Evolutionary conservation across 2,113 vertebrate genomes (phyloP).

Genomic region (Percina caprodes): DNA sequence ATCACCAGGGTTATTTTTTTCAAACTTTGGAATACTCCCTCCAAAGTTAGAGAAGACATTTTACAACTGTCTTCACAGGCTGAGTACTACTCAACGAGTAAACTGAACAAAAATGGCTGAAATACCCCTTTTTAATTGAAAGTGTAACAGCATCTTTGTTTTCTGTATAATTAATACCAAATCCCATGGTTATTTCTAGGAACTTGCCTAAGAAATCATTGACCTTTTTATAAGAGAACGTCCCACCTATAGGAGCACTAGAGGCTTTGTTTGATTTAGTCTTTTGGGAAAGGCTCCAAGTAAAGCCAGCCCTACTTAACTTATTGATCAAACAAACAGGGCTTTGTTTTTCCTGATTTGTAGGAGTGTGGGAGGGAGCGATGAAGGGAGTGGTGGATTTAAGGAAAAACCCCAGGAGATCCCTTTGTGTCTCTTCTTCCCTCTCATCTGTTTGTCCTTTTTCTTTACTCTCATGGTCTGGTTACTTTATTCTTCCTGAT

Average conservation of each 20-base stretch:
- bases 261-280: constrained; percentile 16
- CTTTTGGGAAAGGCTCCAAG: constrained; percentile 46
- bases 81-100: not conserved
- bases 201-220: not conserved
- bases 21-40: not conserved
- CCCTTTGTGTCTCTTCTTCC: constrained; percentile 10
- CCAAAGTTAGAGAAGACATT: not conserved
- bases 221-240: not conserved
- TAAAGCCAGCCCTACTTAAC: constrained; percentile 41
- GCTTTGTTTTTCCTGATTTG: constrained; percentile 60
- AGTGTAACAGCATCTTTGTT: not conserved
- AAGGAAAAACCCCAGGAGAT: constrained; percentile 53
- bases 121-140: not conserved
- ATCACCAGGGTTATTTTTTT: not conserved
- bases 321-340: constrained; percentile 65
- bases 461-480: constrained; percentile 29
- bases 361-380: constrained; percentile 57
- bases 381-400: constrained; percentile 64
- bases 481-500: constrained; percentile 55
- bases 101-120: not conserved
- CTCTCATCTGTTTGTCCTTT: constrained; percentile 55
- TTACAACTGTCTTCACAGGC: not conserved
- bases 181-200: not conserved
- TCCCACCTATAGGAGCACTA: not conserved
- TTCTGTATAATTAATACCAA: not conserved